A percentile compares a stretch with the other conserved stretches of the same genome.
These are phyloP conservation scores for Drosophila tristis DNA, from an alignment of 1,140 invertebrate species.

Conservation along the genomic window DNA sequence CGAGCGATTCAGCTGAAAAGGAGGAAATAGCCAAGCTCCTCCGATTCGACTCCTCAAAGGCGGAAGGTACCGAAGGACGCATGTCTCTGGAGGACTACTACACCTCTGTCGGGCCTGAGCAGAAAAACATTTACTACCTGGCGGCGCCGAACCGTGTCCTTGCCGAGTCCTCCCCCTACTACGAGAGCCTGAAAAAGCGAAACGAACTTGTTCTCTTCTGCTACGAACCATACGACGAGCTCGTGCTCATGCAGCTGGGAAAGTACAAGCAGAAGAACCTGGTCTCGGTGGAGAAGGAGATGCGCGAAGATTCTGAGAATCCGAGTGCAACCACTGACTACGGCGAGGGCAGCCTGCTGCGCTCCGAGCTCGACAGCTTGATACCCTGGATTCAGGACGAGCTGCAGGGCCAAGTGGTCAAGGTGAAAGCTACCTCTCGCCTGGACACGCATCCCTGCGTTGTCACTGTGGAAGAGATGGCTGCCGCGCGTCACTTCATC, in stretches of 20 bases:
- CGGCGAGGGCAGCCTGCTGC: slow-evolving; percentile 88
- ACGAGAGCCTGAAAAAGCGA: slow-evolving; percentile 94
- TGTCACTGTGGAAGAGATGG: slow-evolving; percentile 97
- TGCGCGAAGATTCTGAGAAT: slow-evolving; percentile 88
- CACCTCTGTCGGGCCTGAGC: slow-evolving; percentile 89
- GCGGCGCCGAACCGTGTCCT: slow-evolving; percentile 96
- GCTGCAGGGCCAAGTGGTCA: slow-evolving; percentile 91
- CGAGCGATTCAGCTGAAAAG: slow-evolving; percentile 92
- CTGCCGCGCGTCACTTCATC: slow-evolving; percentile 96
- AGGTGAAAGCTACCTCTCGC: slow-evolving; percentile 92
- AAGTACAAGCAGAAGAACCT: slow-evolving; percentile 92
- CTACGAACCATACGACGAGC: slow-evolving; percentile 97
- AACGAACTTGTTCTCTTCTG: slow-evolving; percentile 97
- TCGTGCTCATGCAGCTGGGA: slow-evolving; percentile 95
- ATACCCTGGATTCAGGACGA: slow-evolving; percentile 91
- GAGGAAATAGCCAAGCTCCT: slow-evolving; percentile 96
- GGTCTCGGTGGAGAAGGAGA: slow-evolving; percentile 97
- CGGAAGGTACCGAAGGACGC: slow-evolving; percentile 88
- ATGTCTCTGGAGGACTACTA: slow-evolving; percentile 95
- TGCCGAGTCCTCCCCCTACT: slow-evolving; percentile 97
- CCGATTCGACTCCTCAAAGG: slow-evolving; percentile 95
- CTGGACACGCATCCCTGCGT: slow-evolving; percentile 96
- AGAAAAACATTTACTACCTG: slow-evolving; percentile 96
- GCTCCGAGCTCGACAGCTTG: slow-evolving; percentile 90
- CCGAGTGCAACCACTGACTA: slow-evolving; percentile 86